Base-by-base conservation (phyloP, 2,797 vertebrate genomes). In the Parotocinclus haroldoi region DNA sequence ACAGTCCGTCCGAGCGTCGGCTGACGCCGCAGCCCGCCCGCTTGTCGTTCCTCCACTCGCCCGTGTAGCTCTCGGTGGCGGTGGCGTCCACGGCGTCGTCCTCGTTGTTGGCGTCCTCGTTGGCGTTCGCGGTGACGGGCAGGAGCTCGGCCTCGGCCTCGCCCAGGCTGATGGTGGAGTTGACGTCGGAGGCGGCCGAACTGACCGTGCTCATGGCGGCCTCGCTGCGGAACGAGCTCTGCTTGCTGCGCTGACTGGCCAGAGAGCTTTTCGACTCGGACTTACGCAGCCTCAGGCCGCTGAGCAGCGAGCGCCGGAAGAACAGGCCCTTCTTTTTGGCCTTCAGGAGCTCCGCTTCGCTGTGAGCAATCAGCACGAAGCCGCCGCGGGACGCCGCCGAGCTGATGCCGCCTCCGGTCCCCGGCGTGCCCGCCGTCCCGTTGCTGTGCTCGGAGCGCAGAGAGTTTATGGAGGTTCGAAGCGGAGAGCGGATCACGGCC, bases 391-490 rank as follows among this genome's bases (percentile, higher is more conserved):
- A 95, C 78, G 95, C 94, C 0, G 95, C 95, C 0, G 96, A 95
- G 84, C 95, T 98, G 71, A 65, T 48, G 87, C 89, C 63, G 82
- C 90, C 12, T 80, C 87, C 63, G 0, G 53, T 55, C 12, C 63
- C 63, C 14, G 52, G 52, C 0, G 63, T 65, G 10, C 52, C 53
- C 1, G 94, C 95, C 0, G 94, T 90, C 57, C 96, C 96, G 0
- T 99, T 98, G 85, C 93, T 96, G 88, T 99, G 96, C 86, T 99
- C 96, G 0, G 90, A 91, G 80, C 96, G 95, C 69, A 99, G 91
- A 49, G 96, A 98, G 91, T 98, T 98, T 92, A 99, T 98, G 81
- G 96, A 98, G 9, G 95, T 98, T 75, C 96, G 95, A 80, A 99
- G 90, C 4, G 96, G 96, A 36, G 96, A 99, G 80, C 96, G 92